Evolutionary conservation across 92 coral and sea anemone genomes (phyloP), one percentile per base, ranked within the genome.

Genomic region (Bergia puertoricense): DNA sequence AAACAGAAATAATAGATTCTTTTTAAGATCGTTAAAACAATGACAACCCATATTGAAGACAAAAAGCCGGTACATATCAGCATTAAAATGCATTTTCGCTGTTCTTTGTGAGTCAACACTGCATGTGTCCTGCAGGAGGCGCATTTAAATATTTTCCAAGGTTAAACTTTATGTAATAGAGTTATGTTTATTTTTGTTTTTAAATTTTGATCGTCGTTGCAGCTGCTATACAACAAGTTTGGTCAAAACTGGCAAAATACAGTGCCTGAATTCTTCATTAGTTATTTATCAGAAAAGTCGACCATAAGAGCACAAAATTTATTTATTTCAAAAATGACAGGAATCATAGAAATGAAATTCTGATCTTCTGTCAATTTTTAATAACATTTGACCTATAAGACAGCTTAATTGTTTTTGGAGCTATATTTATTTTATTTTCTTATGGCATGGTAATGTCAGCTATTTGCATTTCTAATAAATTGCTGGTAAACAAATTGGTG

Each of bases 281-380:
- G 69, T 62, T 62, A 62, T 62, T 62, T 62, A 62, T 62, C 69
- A 20, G 69, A 62, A 62, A 62, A 62, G 69, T 62, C 69, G 69
- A 62, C 8, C 69, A 62, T 62, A 23, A 62, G 30, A 5, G 30
- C 69, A 18, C 22, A 62, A 62, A 4, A 18, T 62, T 18, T 62
- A 16, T 16, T 2, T 62, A 18, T 62, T 16, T 11, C 69, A 62
- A 3, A 18, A 10, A 13, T 54, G 59, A 13, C 15, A 62, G 69
- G 30, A 16, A 2, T 22, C 4, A 62, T 22, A 62, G 69, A 62
- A 62, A 62, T 22, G 69, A 62, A 54, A 62, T 7, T 62, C 30
- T 62, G 30, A 16, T 22, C 69, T 62, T 7, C 30, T 20, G 23
- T 62, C 23, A 23, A 62, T 18, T 62, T 62, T 22, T 3, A 62